Base-by-base conservation (phyloP, 64 coral and sea anemone species). In the Trachythela sp. region DNA sequence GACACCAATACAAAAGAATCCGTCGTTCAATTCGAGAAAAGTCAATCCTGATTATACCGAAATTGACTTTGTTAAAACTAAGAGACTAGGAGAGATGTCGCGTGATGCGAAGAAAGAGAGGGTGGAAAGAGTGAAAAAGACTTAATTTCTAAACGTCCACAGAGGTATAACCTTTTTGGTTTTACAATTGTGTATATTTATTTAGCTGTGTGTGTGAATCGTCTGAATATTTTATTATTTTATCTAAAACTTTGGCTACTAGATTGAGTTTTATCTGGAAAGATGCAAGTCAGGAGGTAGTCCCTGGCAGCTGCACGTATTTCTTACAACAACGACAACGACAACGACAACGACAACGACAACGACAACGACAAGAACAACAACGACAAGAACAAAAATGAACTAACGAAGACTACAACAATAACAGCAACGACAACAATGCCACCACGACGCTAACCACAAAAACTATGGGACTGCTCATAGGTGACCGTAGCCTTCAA, bases 61-160 rank as follows among this genome's bases (percentile, higher is more conserved):
- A 39, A 80, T 80, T 39, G 75, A 80, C 17, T 37, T 80, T 39
- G 75, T 15, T 35, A 80, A 80, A 80, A 80, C 75, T 39, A 35
- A 38, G 37, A 35, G 37, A 39, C 37, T 80, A 4, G 33, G 31
- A 36, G 75, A 80, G 37, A 80, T 80, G 75, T 37, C 75, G 26
- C 31, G 37, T 13, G 33, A 80, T 15, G 34, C 75, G 33, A 35
- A 39, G 33, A 80, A 36, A 80, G 37, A 39, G 18, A 35, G 33
- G 33, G 75, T 80, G 4, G 75, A 80, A 80, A 80, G 75, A 80
- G 75, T 39, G 30, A 80, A 80, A 39, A 80, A 80, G 37, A 38
- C 75, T 18, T 80, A 80, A 39, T 80, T 37, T 36, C 20, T 36
- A n/a, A 22, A 68, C 30, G 18, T 68, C n/a, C n/a, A 9, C 33